Base-by-base conservation (phyloP, 2,888 invertebrate genomes). In the Oasisia sp. region DNA sequence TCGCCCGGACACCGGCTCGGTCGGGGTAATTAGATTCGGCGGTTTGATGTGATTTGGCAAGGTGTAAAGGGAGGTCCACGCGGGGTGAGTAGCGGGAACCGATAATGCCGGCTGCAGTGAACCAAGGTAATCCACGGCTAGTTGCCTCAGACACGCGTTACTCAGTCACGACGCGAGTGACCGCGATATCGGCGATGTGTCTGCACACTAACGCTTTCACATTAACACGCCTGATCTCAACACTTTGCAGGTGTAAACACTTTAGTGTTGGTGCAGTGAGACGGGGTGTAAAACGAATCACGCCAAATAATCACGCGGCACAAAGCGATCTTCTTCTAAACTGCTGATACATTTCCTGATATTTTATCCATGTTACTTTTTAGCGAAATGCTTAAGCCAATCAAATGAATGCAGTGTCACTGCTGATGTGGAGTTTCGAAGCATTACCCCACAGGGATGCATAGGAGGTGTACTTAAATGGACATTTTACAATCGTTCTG, bases 31-130 rank as follows among this genome's bases (percentile, higher is more conserved):
- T 74, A 74, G 74, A 74, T 74, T 74, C 27, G 74, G 27, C 74
- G 74, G 74, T 74, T 74, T 74, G 74, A 74, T 74, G 74, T 74
- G 74, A 74, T 74, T 74, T 27, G 74, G 74, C 74, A 74, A 74
- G 74, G 74, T 74, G 74, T 74, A 5, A 27, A n/a, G 74, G 74
- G 19, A 19, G 74, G 27, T 27, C 38, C 38, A 38, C 27, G 74
- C 74, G 74, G 74, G 1, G 27, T 74, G 74, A 74, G 74, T 74
- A 27, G 19, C 27, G 74, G 27, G 7, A n/a, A 74, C 74, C 19
- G 74, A 74, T 5, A 74, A 74, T 27, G 74, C 27, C 7, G 74
- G 3, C 74, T n/a, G 74, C 74, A 74, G 74, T 7, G 74, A 74
- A n/a, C 74, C 74, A n/a, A 5, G 74, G 14, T 74, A 19, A n/a